Base-by-base conservation (phyloP, 2,888 invertebrate genomes). In the Mimumesa dahlbomi region DNA sequence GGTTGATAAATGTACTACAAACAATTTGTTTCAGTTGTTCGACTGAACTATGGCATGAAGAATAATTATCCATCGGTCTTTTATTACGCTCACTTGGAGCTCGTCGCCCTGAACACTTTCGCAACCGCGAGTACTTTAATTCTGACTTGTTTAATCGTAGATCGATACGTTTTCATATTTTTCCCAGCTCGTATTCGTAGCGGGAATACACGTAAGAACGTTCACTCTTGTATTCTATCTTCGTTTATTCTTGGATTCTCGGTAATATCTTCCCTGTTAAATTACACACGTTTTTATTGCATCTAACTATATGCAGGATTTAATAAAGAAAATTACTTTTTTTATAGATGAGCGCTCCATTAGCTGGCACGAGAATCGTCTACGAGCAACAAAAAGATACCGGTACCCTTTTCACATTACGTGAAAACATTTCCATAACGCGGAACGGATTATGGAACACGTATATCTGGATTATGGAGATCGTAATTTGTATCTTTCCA, bases 141-240 rank as follows among this genome's bases (percentile, higher is more conserved):
- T 34, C 74, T 77, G 77, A 65, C 65, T 21, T 74, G 73, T 21
- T 50, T 77, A 42, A 73, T 74, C 46, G 54, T 77, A 22, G 77
- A 77, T 63, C 67, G 77, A 57, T 77, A 77, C 31, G 61, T 68
- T 40, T 77, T 74, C 25, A 46, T 77, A 16, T 76, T 77, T 14
- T 76, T 73, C 21, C 77, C 77, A 7, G 40, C 76, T 1, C 77
- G 77, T 5, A 77, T 76, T 9, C 77, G 77, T 1, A 63, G 46
- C 36, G 74, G 77, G 25, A 77, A 64, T 11, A 48, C 65, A 11
- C 71, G 77, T 9, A 77, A 69, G 21, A 74, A 71, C 13, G 63
- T 59, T n/a, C 61, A 43, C 18, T 54, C 73, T 0, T 64, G 62
- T 34, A 53, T 66, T 13, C 18, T 77, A 4, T 74, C 49, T 57